phyloP scores from a whole-genome alignment of 1,140 invertebrate species.

The Cardiocondyla obscurior region DNA sequence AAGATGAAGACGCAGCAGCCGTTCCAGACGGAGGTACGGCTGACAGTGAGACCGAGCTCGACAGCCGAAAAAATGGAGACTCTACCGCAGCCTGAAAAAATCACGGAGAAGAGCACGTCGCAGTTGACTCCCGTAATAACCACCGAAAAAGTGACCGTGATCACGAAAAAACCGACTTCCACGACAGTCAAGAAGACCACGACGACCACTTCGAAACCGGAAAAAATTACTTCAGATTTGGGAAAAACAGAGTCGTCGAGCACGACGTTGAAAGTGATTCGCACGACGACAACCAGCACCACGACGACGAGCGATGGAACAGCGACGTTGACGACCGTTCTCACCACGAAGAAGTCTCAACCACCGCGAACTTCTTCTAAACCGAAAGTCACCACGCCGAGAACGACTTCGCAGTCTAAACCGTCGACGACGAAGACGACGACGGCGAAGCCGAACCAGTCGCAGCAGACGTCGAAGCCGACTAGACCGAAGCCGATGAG shows the following conservation, averaged over 20 bases:
- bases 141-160: constrained; percentile 60
- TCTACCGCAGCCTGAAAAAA: constrained; percentile 5
- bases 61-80: constrained; percentile 44
- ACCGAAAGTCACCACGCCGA: constrained; percentile 65
- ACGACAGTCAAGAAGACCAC: constrained; percentile 71
- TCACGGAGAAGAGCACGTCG: constrained; percentile 38
- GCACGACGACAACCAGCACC: neutral
- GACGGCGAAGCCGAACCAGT: constrained; percentile 5
- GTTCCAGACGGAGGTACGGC: constrained; percentile 37
- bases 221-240: constrained; percentile 25
- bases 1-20: constrained; percentile 56
- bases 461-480: constrained; percentile 12
- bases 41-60: constrained; percentile 67
- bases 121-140: constrained; percentile 1
- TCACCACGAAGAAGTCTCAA: constrained; percentile 69
- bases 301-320: constrained; percentile 38
- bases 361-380: constrained; percentile 67
- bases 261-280: constrained; percentile 32
- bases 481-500: constrained; percentile 29
- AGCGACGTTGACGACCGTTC: constrained; percentile 65
- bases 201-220: constrained; percentile 68
- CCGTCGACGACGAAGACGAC: constrained; percentile 24
- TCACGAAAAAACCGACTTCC: constrained; percentile 44
- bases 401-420: constrained; percentile 40
- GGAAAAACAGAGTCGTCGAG: constrained; percentile 26